Percentiles rank a stretch among this genome's conserved stretches.
phyloP scores from a whole-genome alignment of 2,888 invertebrate species.

The Tetragonisca angustula region DNA sequence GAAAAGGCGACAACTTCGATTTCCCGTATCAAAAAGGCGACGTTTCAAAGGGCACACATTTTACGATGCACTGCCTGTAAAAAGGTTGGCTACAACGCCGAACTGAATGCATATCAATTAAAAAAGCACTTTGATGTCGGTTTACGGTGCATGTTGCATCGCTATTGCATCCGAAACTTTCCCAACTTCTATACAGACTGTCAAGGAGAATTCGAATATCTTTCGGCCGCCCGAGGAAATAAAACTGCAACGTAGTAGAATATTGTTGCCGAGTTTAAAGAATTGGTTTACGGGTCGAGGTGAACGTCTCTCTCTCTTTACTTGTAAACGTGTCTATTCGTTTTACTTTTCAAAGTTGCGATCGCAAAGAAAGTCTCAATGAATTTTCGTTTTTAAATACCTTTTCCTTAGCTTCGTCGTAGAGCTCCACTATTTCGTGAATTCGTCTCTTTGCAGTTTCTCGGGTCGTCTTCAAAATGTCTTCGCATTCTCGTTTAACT shows the following conservation, averaged over 20 bases:
- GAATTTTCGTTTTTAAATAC: slow-evolving; percentile 31
- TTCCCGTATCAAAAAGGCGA: slow-evolving; percentile 49
- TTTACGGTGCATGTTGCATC: slow-evolving; percentile 50
- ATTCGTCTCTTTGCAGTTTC: slow-evolving; percentile 59
- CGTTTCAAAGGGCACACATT: slow-evolving; percentile 49
- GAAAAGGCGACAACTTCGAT: slow-evolving; percentile 52
- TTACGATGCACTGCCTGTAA: slow-evolving; percentile 44
- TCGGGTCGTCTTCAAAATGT: slow-evolving; percentile 50
- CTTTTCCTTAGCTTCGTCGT: slow-evolving; percentile 51
- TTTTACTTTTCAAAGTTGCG: neutral
- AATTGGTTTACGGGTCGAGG: neutral
- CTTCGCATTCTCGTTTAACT: slow-evolving; percentile 56
- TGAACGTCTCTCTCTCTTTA: too few species aligned
- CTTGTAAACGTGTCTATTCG: neutral
- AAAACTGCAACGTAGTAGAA: neutral
- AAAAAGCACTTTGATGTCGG: slow-evolving; percentile 62
- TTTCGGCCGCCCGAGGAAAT: neutral
- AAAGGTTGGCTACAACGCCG: slow-evolving; percentile 45
- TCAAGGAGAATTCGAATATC: slow-evolving; percentile 45
- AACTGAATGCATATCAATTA: slow-evolving; percentile 65
- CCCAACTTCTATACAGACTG: slow-evolving; percentile 4
- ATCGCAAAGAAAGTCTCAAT: slow-evolving; percentile 10
- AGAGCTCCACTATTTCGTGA: slow-evolving; percentile 57
- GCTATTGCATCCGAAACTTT: slow-evolving; percentile 56
- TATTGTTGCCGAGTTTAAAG: neutral